These are phyloP conservation scores for Sarcophaga peregrina DNA, from an alignment of 1,140 invertebrate species.

Conservation along the genomic window DNA sequence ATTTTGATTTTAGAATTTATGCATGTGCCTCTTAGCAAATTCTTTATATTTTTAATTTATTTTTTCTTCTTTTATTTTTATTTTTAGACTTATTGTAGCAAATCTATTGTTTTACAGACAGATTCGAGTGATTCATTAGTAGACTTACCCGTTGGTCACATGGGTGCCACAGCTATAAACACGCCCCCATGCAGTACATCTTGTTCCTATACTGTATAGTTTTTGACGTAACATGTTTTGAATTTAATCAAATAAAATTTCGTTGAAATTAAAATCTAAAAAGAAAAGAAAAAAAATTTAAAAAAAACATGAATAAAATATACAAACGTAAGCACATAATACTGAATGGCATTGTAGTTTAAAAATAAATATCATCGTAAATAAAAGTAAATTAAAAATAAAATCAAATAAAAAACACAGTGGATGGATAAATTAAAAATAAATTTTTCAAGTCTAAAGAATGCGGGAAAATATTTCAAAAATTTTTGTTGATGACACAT, in stretches of 20 bases:
- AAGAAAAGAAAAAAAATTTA: background rate
- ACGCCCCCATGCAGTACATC: conserved; percentile 28
- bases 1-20: background rate
- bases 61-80: background rate
- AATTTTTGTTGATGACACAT: no score
- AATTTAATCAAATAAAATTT: background rate
- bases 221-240: conserved; percentile 32
- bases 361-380: background rate
- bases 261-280: conserved; percentile 5
- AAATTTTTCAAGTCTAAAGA: no score
- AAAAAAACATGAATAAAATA: background rate
- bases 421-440: no score
- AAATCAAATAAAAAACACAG: background rate
- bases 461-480: no score
- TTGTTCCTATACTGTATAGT: background rate
- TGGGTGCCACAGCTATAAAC: conserved; percentile 12
- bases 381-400: background rate
- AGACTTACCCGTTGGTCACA: conserved; percentile 20
- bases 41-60: background rate
- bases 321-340: background rate
- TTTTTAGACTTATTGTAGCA: background rate
- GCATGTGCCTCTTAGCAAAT: background rate
- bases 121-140: background rate
- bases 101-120: background rate
- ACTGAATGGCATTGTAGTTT: background rate